Evolutionary conservation across 2,888 invertebrate species (phyloP), one percentile per base, ranked within the genome.

Genomic region (Dasypogon diadema): DNA sequence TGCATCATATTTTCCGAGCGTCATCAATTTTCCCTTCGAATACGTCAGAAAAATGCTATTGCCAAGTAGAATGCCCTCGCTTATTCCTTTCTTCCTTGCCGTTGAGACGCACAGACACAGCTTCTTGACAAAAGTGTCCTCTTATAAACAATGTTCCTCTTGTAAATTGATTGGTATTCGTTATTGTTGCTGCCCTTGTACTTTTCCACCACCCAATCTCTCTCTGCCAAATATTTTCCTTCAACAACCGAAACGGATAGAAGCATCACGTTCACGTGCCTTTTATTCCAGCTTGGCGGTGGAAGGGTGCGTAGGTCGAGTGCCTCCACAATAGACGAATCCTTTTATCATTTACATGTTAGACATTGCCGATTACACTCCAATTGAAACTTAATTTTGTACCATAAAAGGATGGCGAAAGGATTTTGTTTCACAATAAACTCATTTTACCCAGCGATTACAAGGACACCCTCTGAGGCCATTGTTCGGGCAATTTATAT

Each of bases 111-210:
- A 26, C 56, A 70, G 54, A 54, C 54, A 46, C 2, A 54, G 30
- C 60, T 18, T n/a, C 54, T 70, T 48, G 48, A 48, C 24, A 24
- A 22, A 68, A 68, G 65, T 68, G 73, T 37, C 56, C 60, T 60
- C 42, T 51, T 58, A 48, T 24, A 73, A 74, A 74, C 74, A 74
- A 74, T 60, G 51, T 60, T 58, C 51, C 74, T 74, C 74, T 74
- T 63, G 74, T 60, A 34, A 74, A 63, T 74, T 74, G 60, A 74
- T 74, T 63, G 74, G 74, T 74, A 58, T 74, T 74, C 56, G 74
- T 74, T 74, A 56, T 58, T 74, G 60, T 58, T 48, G 58, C 22
- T 74, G 48, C 63, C 16, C 56, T 60, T 46, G 74, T 60, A 46
- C 30, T 60, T 58, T 74, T 46, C 24, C 24, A 10, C n/a, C 34